Evolutionary conservation across 2,888 invertebrate species (phyloP).

Genomic region (Chrysolina haemoptera): DNA sequence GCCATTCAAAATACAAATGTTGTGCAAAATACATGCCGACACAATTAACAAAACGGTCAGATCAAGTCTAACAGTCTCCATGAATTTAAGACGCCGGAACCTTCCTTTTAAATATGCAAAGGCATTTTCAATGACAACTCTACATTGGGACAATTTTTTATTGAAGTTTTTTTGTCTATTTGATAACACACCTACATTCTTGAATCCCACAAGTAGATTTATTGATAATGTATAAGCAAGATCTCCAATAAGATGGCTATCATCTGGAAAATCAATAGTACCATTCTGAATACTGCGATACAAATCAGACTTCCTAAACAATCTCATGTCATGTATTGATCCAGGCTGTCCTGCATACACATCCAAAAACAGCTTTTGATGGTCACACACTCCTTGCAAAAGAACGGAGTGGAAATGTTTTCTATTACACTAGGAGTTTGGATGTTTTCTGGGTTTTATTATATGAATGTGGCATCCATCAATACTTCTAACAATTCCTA

Average conservation of each 20-base stretch:
- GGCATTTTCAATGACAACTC: conserved; percentile 29
- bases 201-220: conserved; percentile 20
- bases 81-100: conserved; percentile 23
- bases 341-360: conserved; percentile 50
- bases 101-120: conserved; percentile 27
- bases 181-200: conserved; percentile 22
- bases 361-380: conserved; percentile 42
- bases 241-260: conserved; percentile 30
- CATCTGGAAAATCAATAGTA: neutral
- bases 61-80: conserved; percentile 31
- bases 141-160: conserved; percentile 3
- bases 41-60: conserved; percentile 18
- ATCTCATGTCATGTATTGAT: conserved; percentile 34
- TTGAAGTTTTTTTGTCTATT: conserved; percentile 30
- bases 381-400: conserved; percentile 49
- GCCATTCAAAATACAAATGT: conserved; percentile 22
- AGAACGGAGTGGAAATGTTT: conserved; percentile 48
- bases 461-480: conserved; percentile 52
- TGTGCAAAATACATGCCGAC: conserved; percentile 24
- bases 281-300: neutral
- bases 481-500: conserved; percentile 30
- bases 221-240: conserved; percentile 24
- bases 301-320: conserved; percentile 28
- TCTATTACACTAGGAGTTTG: conserved; percentile 50
- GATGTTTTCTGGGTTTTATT: conserved; percentile 45